These are phyloP conservation scores for Drosophila ironensis DNA, from an alignment of 1,140 invertebrate species.

Conservation along the genomic window DNA sequence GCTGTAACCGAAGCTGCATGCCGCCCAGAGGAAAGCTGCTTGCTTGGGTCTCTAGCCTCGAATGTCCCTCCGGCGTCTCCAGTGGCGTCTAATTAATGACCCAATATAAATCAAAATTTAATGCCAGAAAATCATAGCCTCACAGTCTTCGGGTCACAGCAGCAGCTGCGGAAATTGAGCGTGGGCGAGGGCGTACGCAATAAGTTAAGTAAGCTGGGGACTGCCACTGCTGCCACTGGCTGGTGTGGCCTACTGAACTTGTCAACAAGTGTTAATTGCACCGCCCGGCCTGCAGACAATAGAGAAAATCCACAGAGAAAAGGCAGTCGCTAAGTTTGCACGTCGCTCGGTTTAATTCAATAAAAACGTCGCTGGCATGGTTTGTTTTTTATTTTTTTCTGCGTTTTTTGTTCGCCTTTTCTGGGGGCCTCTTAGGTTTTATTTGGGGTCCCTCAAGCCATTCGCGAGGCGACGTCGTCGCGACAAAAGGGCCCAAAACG, in stretches of 20 bases:
- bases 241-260: slow-evolving; percentile 66
- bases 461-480: slow-evolving; percentile 3
- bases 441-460: slow-evolving; percentile 3
- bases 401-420: too few relatives aligned
- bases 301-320: slow-evolving; percentile 5
- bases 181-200: slow-evolving; percentile 52
- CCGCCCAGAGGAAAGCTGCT: background rate
- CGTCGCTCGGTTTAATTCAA: slow-evolving; percentile 13
- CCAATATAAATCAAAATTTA: slow-evolving; percentile 67
- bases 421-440: background rate
- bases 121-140: slow-evolving; percentile 63
- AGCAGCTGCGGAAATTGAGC: slow-evolving; percentile 2
- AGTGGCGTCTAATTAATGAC: slow-evolving; percentile 59
- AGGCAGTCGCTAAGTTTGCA: slow-evolving; percentile 5
- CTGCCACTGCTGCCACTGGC: background rate
- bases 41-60: too few relatives aligned
- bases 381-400: background rate
- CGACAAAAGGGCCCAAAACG: slow-evolving; percentile 4
- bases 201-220: slow-evolving; percentile 40
- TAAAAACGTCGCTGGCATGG: slow-evolving; percentile 23
- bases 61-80: slow-evolving; percentile 5
- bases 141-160: slow-evolving; percentile 1
- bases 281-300: slow-evolving; percentile 23
- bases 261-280: slow-evolving; percentile 74
- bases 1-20: slow-evolving; percentile 7